Conservation (phyloP, 2,888 invertebrate genomes). For the Tricholauxania praeusta region DNA sequence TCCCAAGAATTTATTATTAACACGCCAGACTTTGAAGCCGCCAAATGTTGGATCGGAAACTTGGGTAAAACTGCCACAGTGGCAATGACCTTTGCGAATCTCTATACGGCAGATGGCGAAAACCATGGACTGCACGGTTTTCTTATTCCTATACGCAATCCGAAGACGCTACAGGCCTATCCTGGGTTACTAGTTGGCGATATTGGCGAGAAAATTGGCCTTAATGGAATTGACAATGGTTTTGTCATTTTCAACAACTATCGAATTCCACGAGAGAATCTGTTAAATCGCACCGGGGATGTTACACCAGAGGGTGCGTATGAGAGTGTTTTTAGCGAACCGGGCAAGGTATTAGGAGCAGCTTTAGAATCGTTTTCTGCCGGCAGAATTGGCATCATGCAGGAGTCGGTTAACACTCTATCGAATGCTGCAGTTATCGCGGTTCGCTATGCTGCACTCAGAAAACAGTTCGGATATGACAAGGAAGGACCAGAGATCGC, state of each 20-base stretch:
- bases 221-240: slow-evolving; percentile 94
- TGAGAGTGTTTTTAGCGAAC: slow-evolving; percentile 90
- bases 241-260: slow-evolving; percentile 90
- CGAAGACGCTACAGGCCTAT: slow-evolving; percentile 79
- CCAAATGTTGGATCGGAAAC: slow-evolving; percentile 97
- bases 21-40: slow-evolving; percentile 94
- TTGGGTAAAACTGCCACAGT: slow-evolving; percentile 89
- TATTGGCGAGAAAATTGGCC: slow-evolving; percentile 92
- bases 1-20: slow-evolving; percentile 87
- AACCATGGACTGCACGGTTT: slow-evolving; percentile 92
- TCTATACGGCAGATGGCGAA: slow-evolving; percentile 81
- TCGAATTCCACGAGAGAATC: slow-evolving; percentile 85
- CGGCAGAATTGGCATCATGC: slow-evolving; percentile 81
- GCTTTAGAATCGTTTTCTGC: slow-evolving; percentile 89
- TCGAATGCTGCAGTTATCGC: slow-evolving; percentile 79
- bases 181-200: slow-evolving; percentile 91
- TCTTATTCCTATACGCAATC: slow-evolving; percentile 86
- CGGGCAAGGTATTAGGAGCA: slow-evolving; percentile 85
- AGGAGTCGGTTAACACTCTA: slow-evolving; percentile 69
- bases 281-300: slow-evolving; percentile 90
- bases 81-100: slow-evolving; percentile 89
- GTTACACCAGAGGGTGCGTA: slow-evolving; percentile 89
- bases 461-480: slow-evolving; percentile 82
- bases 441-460: slow-evolving; percentile 81
- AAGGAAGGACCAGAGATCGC: slow-evolving; percentile 75